These are phyloP conservation scores for Agrenia bidenticulata DNA, from an alignment of 2,888 invertebrate species.

Conservation along the genomic window DNA sequence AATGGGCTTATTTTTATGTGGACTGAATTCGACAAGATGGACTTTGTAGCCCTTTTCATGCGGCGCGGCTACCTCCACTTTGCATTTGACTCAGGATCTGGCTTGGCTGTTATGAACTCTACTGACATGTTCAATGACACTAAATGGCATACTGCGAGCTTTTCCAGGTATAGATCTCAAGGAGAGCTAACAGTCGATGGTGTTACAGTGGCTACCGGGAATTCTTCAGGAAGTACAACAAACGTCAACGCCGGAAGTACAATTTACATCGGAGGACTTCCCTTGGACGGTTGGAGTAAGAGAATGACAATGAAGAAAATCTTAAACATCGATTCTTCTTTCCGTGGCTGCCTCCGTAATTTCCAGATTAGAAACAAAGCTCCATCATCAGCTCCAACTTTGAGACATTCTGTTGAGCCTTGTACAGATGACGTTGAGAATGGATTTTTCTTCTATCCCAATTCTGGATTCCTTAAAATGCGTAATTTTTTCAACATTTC, in stretches of 20 bases:
- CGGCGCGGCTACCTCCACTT: conserved; percentile 65
- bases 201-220: conserved; percentile 61
- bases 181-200: conserved; percentile 71
- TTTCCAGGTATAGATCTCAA: conserved; percentile 64
- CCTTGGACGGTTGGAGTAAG: conserved; percentile 37
- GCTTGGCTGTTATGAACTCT: conserved; percentile 64
- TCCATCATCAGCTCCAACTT: conserved; percentile 63
- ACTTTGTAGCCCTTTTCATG: conserved; percentile 75
- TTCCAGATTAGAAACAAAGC: conserved; percentile 65
- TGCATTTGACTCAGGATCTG: conserved; percentile 70
- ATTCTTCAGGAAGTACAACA: conserved; percentile 59
- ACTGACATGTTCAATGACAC: conserved; percentile 67
- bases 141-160: conserved; percentile 74
- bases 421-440: conserved; percentile 77
- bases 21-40: conserved; percentile 65
- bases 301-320: conserved; percentile 44
- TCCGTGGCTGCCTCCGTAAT: conserved; percentile 80
- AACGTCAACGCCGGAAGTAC: conserved; percentile 68
- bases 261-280: conserved; percentile 68
- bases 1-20: conserved; percentile 82
- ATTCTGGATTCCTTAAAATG: conserved; percentile 68
- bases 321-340: conserved; percentile 67
- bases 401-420: conserved; percentile 67
- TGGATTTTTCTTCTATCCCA: conserved; percentile 81
- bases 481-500: too few relatives aligned